Evolutionary conservation across 2,113 vertebrate genomes (phyloP), one percentile per base, ranked within the genome.

Genomic region (Sorex araneus): DNA sequence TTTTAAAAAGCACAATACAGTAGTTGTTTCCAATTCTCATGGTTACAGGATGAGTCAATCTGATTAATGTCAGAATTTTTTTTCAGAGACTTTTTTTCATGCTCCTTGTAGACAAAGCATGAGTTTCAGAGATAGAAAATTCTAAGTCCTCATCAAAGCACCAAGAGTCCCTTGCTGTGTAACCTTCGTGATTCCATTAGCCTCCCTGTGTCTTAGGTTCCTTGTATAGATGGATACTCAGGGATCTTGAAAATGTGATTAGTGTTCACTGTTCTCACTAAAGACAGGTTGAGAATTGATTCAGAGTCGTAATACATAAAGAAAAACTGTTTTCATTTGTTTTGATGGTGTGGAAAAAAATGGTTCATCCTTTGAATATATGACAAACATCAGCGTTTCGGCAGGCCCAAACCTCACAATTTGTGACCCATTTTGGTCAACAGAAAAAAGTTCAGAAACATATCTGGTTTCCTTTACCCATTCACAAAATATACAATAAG

Each of bases 11-110:
- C 70, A 89, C 30, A 82, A 40, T 60, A 69, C 47, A 79, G 76
- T 89, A 64, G 66, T 79, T 91, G 57, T 95, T 95, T 94, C 87
- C 90, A 91, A 50, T 84, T 91, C 81, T 91, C 87, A 75, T 85
- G 71, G 60, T 89, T 88, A 91, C 76, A 93, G 94, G 82, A 93
- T 91, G 80, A 91, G 80, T 83, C 34, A 36, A 83, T 71, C 77
- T 89, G 74, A 92, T 91, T 91, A 76, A 79, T 69, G 80, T 71
- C 79, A 71, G 73, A 32, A 2, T 73, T 57, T 82, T 70, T 87
- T 86, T 94, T 93, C n/a, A 64, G 45, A 78, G 25, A 64, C 60
- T 89, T 47, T 47, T 50, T 50, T 50, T 50, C 47, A 50, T 50
- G 81, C 47, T 70, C 21, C 79, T 93, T 45, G 77, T 40, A 83